Evolutionary conservation across 2,113 vertebrate species (phyloP), one percentile per base, ranked within the genome.

Genomic region (Emydocephalus ijimae): DNA sequence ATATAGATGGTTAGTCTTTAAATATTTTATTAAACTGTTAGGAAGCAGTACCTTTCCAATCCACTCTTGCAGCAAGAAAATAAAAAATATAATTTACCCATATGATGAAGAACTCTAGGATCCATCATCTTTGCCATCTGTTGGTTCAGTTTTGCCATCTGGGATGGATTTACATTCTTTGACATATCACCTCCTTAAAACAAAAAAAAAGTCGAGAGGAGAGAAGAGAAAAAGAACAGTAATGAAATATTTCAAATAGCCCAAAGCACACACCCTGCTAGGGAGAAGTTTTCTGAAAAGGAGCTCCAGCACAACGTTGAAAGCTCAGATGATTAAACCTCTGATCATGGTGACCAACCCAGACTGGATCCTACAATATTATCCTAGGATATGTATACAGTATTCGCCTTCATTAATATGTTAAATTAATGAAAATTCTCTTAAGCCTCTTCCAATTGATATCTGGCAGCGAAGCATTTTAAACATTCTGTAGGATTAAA

Each of bases 121-220:
- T 99, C 99, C 99, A 99, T 99, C 99, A 99, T 99, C 96, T 99
- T 99, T 91, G 99, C 99, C 99, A 99, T 99, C 97, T 99, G 99
- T 95, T 99, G 99, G 96, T 99, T 99, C 92, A 99, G 96, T 97
- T 99, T 99, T 93, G 99, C 99, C 98, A 99, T 95, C 96, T 99
- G 99, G 93, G 99, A 99, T 26, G 99, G 99, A 95, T 99, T 99
- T 94, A 99, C 99, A 87, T 99, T 99, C 98, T 99, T 99, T 9
- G 99, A 99, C 99, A 99, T 99, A 96, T 99, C 99, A 89, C 99
- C 99, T 10, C 99, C 99, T 99, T 93, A 69, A 94, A 93, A 94
- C 92, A 52, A 6, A 8, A 2, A 88, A 74, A 45, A 88, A 91
- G 45, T 20, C 20, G 43, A 69, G 56, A 4, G 4, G 0, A 15